These are phyloP conservation scores for Xenentodon cancila DNA, from an alignment of 2,797 vertebrate genomes.

Conservation along the genomic window DNA sequence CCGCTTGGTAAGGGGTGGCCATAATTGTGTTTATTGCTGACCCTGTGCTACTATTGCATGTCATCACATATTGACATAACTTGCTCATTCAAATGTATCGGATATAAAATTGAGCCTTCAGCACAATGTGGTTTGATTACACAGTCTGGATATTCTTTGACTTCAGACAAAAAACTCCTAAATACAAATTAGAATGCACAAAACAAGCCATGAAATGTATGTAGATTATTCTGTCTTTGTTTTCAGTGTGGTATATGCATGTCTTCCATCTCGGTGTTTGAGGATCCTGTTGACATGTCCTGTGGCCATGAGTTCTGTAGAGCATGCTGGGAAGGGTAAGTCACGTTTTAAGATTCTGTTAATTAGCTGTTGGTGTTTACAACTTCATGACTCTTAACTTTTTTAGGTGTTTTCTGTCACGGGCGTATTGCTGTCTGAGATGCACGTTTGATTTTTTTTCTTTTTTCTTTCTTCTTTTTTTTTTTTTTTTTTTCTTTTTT, in stretches of 20 bases:
- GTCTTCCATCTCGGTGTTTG: slow-evolving; percentile 95
- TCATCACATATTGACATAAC: background rate
- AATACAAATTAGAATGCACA: background rate
- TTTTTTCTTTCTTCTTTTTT: too few relatives aligned
- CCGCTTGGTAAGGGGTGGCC: slow-evolving; percentile 14
- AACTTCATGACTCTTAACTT: background rate
- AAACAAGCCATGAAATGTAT: background rate
- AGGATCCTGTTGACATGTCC: slow-evolving; percentile 96
- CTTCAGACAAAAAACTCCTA: background rate
- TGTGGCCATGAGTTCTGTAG: slow-evolving; percentile 98
- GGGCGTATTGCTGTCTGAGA: background rate
- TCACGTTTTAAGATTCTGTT: slow-evolving; percentile 24
- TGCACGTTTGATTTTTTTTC: slow-evolving; percentile 4
- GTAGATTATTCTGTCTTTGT: background rate
- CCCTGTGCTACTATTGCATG: background rate
- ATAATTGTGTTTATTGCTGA: slow-evolving; percentile 18
- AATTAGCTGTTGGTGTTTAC: background rate
- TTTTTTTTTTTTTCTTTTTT: too few relatives aligned
- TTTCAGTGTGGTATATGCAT: slow-evolving; percentile 97
- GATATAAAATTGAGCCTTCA: background rate
- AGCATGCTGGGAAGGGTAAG: slow-evolving; percentile 98
- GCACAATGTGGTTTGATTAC: background rate
- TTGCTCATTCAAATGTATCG: background rate
- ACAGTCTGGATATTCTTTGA: background rate
- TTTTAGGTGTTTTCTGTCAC: background rate